phyloP scores from a whole-genome alignment of 2,888 invertebrate genomes.

The Chrysopilus asiliformis region DNA sequence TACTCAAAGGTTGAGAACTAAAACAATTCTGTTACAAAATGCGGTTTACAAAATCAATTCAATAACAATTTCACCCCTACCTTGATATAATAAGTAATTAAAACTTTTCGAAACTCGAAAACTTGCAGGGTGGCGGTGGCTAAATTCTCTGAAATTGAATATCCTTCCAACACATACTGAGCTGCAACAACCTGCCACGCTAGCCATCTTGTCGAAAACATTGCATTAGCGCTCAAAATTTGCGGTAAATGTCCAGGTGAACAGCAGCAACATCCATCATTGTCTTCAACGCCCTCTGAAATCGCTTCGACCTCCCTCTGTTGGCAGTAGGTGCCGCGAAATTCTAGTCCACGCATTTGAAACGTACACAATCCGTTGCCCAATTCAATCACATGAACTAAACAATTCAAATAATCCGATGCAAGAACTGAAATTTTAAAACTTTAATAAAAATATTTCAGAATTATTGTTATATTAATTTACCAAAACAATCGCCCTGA shows the following conservation, averaged over 20 bases:
- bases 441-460: slow-evolving; percentile 5
- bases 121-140: slow-evolving; percentile 95
- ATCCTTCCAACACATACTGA: slow-evolving; percentile 97
- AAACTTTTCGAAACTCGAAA: slow-evolving; percentile 91
- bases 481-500: slow-evolving; percentile 89
- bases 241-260: slow-evolving; percentile 79
- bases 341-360: slow-evolving; percentile 94
- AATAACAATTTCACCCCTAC: slow-evolving; percentile 35
- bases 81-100: slow-evolving; percentile 96
- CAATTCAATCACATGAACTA: slow-evolving; percentile 94
- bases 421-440: slow-evolving; percentile 57
- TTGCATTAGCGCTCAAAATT: slow-evolving; percentile 89
- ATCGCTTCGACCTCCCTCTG: slow-evolving; percentile 98
- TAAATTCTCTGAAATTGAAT: slow-evolving; percentile 95
- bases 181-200: slow-evolving; percentile 95
- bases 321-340: slow-evolving; percentile 97
- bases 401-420: slow-evolving; percentile 94
- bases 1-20: no score
- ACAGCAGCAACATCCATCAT: slow-evolving; percentile 90
- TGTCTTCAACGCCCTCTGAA: slow-evolving; percentile 92
- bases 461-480: slow-evolving; percentile 14
- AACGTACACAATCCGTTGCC: slow-evolving; percentile 98
- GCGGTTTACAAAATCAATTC: not conserved
- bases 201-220: slow-evolving; percentile 92
- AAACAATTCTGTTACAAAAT: not conserved